These are phyloP conservation scores for Limnodromus scolopaceus DNA, from an alignment of 2,797 vertebrate genomes.

Conservation along the genomic window DNA sequence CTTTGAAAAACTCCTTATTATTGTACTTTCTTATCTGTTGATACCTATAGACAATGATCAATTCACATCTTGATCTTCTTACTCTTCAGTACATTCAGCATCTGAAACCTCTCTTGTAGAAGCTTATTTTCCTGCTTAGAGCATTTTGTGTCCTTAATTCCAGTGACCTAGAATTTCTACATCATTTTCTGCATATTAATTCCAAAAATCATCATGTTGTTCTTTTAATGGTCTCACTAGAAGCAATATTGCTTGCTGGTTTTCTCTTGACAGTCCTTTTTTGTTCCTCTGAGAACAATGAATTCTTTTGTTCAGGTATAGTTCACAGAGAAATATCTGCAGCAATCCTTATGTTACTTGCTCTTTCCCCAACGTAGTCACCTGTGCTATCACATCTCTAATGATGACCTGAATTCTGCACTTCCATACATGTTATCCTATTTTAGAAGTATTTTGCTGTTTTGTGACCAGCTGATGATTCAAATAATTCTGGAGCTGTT, in stretches of 20 bases:
- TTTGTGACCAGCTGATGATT: background rate
- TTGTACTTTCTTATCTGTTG: background rate
- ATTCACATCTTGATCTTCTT: background rate
- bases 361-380: rapidly evolving
- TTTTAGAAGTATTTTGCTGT: background rate
- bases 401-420: background rate
- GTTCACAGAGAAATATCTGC: background rate
- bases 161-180: background rate
- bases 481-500: background rate
- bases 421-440: background rate
- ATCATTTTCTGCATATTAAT: background rate
- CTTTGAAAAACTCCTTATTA: background rate
- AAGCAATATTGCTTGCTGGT: background rate
- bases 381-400: background rate
- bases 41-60: background rate
- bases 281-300: background rate
- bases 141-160: background rate
- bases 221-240: background rate
- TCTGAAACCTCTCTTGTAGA: background rate
- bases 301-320: background rate
- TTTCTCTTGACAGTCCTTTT: background rate
- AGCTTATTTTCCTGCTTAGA: background rate
- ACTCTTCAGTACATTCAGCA: background rate
- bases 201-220: background rate
- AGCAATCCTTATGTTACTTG: background rate